Evolutionary conservation across 1,140 invertebrate species (phyloP).

Genomic region (Pseudomyrmex cubaensis): DNA sequence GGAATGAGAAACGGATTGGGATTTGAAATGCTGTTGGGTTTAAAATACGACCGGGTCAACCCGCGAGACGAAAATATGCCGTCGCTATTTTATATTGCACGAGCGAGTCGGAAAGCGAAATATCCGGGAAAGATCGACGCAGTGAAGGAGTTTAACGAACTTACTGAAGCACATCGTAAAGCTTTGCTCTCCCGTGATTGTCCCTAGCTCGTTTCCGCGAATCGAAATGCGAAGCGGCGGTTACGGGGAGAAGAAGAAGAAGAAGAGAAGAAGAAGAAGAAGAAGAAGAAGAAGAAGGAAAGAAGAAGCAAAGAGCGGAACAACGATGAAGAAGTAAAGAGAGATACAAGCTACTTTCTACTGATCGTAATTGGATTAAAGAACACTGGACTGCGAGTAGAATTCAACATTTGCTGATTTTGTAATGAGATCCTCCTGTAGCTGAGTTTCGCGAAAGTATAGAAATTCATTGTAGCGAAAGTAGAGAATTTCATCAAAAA

Average conservation of each 20-base stretch:
- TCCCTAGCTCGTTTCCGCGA: constrained; percentile 52
- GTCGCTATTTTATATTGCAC: constrained; percentile 13
- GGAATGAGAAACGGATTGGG: constrained; percentile 67
- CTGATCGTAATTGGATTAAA: constrained; percentile 56
- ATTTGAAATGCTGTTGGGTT: constrained; percentile 67
- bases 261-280: not conserved
- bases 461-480: constrained; percentile 1
- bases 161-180: constrained; percentile 68
- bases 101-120: constrained; percentile 43
- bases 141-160: constrained; percentile 70
- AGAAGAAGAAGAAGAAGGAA: constrained; percentile 20
- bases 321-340: constrained; percentile 47
- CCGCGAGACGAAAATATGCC: constrained; percentile 23
- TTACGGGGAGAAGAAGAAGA: not conserved
- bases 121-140: constrained; percentile 44
- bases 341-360: constrained; percentile 47
- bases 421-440: constrained; percentile 25
- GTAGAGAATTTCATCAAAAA: constrained; percentile 2
- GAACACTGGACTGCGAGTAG: constrained; percentile 31
- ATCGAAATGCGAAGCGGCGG: constrained; percentile 60
- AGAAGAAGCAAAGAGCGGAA: constrained; percentile 42
- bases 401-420: constrained; percentile 52
- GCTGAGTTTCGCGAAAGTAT: not conserved
- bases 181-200: constrained; percentile 61
- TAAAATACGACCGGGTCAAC: constrained; percentile 52